phyloP scores from a whole-genome alignment of 2,113 vertebrate genomes.

The Polypterus bichir region DNA sequence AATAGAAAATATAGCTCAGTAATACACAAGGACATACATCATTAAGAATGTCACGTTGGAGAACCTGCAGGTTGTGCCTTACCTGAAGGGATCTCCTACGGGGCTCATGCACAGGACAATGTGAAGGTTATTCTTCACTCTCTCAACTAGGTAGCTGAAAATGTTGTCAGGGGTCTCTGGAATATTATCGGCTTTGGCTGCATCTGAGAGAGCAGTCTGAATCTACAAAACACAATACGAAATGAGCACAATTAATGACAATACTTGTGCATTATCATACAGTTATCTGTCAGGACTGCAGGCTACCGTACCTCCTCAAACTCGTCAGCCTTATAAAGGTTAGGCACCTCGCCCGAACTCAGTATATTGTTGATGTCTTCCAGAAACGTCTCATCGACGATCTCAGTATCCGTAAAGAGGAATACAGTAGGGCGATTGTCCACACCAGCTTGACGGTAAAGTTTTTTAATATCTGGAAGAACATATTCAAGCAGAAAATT shows the following conservation, averaged over 20 bases:
- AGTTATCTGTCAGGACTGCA: neutral
- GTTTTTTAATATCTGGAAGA: constrained; percentile 63
- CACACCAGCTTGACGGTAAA: constrained; percentile 64
- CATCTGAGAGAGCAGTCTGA: constrained; percentile 45
- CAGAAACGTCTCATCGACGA: constrained; percentile 65
- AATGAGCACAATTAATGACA: too few relatives aligned
- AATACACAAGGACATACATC: too few relatives aligned
- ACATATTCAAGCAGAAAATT: neutral
- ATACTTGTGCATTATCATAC: neutral
- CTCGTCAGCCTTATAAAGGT: constrained; percentile 70
- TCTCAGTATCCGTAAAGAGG: constrained; percentile 72
- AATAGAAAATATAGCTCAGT: too few relatives aligned
- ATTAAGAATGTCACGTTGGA: too few relatives aligned
- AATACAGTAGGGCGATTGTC: constrained; percentile 68
- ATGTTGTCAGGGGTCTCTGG: constrained; percentile 56
- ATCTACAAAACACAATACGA: constrained; percentile 35
- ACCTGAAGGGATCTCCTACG: constrained; percentile 74
- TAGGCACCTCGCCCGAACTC: constrained; percentile 77
- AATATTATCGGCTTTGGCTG: constrained; percentile 50
- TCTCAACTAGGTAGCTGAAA: constrained; percentile 65
- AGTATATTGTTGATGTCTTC: constrained; percentile 79
- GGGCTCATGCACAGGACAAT: constrained; percentile 73
- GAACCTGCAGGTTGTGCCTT: constrained; percentile 2
- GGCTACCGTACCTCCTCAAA: constrained; percentile 55
- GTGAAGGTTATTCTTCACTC: constrained; percentile 72